Evolutionary conservation across 30 jellyfish, hydroid and myxozoan genomes (phyloP), one percentile per base, ranked within the genome.

Genomic region (Hydractinia symbiolongicarpus): DNA sequence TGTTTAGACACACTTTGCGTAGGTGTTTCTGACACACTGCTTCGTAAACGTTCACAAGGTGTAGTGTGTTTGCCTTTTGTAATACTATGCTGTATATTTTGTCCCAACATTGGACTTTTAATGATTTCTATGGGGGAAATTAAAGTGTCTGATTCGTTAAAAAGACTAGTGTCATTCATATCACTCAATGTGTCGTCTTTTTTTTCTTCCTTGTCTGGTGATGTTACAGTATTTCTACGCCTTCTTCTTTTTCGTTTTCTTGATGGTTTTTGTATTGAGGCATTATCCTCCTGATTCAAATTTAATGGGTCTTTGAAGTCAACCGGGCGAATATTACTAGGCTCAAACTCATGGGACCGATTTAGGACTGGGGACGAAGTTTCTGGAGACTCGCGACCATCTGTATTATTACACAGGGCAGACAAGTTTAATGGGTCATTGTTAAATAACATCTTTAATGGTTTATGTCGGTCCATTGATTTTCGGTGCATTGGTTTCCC

Each of bases 241-340:
- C 81, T 81, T 50, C 95, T 67, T 71, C 76, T 84, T 5, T 82
- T 84, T 55, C 90, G 83, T 55, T 90, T 90, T n/a, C 86, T 79
- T 60, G 81, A 78, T 4, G 95, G 72, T 50, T 79, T 90, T 6
- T 82, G 79, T 15, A 82, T 76, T 51, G 75, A 85, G 9, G 64
- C 97, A n/a, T 54, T 83, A 66, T 90, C 97, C 21, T 85, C 95
- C 60, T 77, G 57, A 72, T 90, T 90, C 67, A 90, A 78, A 73
- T 86, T 90, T 19, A 90, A 66, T 4, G 97, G 97, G 82, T 90
- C 97, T 13, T 88, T 81, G 16, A 82, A 74, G 78, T 90, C 97
- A 14, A 90, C 87, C 8, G 97, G 97, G 55, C 86, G 55, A 14
- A 85, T 78, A 78, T 79, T 78, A 11, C 86, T 90, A 4, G 90